These are phyloP conservation scores for Cepaea nemoralis DNA, from an alignment of 1,140 invertebrate genomes.

Conservation along the genomic window DNA sequence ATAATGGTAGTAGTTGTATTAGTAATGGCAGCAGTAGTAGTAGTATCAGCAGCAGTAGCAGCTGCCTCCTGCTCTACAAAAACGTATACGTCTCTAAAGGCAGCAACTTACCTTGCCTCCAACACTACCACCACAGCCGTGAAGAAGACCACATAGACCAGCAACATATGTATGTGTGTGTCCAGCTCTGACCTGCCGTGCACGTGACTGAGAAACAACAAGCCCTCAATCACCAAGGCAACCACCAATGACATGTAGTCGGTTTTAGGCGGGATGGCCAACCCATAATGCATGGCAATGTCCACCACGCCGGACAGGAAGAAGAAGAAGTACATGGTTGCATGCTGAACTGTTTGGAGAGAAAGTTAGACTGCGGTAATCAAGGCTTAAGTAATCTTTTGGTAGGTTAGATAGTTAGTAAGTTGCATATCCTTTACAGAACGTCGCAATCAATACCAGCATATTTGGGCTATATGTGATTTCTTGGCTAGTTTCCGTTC, in stretches of 20 bases:
- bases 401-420: too few species aligned
- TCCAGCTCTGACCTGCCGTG: conserved; percentile 73
- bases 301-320: conserved; percentile 72
- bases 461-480: too few species aligned
- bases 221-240: conserved; percentile 72
- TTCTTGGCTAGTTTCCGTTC: too few species aligned
- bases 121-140: conserved; percentile 62
- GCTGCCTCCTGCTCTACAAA: too few species aligned
- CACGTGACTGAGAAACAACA: conserved; percentile 74
- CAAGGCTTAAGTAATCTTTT: too few species aligned
- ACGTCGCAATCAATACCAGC: too few species aligned
- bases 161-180: conserved; percentile 73
- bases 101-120: conserved; percentile 56
- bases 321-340: conserved; percentile 76
- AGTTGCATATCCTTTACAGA: too few species aligned
- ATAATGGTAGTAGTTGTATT: too few species aligned
- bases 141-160: conserved; percentile 70
- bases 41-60: too few species aligned
- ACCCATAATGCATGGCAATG: conserved; percentile 66
- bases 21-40: too few species aligned
- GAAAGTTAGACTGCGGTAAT: too few species aligned
- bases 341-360: conserved; percentile 73
- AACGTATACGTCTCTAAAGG: neutral
- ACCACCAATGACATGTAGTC: conserved; percentile 71
- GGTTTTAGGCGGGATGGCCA: conserved; percentile 68